These are phyloP conservation scores for Ptiloglossa arizonensis DNA, from an alignment of 1,140 invertebrate species.

Conservation along the genomic window DNA sequence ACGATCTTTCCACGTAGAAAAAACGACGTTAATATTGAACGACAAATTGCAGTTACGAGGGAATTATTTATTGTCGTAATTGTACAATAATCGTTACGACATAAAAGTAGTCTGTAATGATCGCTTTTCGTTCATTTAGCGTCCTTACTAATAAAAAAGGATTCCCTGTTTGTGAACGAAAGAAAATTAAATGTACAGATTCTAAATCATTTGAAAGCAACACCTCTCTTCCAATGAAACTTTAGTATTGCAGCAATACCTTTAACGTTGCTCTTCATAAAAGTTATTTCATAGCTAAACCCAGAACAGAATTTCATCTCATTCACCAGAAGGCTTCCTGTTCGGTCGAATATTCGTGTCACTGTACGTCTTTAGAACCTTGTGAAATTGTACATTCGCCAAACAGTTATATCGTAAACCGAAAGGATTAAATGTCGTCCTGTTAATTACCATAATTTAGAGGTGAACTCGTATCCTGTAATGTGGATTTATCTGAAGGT, in stretches of 20 bases:
- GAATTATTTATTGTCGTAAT: no score
- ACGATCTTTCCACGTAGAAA: no score
- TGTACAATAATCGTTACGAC: no score
- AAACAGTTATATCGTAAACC: background rate
- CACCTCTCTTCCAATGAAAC: no score
- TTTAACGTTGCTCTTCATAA: background rate
- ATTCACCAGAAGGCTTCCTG: background rate
- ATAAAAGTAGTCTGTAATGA: no score
- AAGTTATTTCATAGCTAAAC: background rate
- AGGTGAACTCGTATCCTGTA: background rate
- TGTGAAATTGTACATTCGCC: background rate
- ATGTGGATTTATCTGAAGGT: background rate
- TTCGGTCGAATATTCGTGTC: background rate
- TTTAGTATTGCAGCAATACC: background rate
- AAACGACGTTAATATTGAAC: no score
- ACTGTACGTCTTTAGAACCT: background rate
- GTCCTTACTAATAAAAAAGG: no score
- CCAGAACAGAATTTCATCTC: background rate
- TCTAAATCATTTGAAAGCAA: background rate
- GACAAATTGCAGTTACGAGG: no score
- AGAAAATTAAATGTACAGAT: no score
- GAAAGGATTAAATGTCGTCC: background rate
- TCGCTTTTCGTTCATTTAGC: no score
- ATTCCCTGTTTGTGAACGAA: no score
- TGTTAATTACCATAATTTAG: slow-evolving; percentile 4